phyloP scores from a whole-genome alignment of 1,140 invertebrate genomes.

The Semibalanus balanoides region DNA sequence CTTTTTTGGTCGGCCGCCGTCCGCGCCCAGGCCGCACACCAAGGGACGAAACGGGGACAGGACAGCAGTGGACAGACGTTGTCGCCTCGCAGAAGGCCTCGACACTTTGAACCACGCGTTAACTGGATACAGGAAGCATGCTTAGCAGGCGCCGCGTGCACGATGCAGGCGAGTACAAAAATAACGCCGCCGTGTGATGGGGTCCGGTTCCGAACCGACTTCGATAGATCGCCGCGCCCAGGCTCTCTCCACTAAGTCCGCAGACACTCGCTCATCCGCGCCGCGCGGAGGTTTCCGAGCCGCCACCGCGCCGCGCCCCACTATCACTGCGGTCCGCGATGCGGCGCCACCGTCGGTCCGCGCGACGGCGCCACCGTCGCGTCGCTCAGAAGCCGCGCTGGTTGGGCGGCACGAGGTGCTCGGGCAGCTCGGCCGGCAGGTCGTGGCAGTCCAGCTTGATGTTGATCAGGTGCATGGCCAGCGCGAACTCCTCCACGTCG shows the following conservation, averaged over 20 bases:
- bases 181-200: not conserved
- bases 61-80: not conserved
- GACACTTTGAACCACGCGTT: not conserved
- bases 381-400: constrained; percentile 37
- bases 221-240: not conserved
- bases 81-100: not conserved
- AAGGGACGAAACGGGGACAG: not conserved
- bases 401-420: constrained; percentile 87
- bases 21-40: too few species aligned
- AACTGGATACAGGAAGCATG: not conserved
- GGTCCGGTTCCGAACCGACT: not conserved
- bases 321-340: not conserved
- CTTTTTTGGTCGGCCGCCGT: too few species aligned
- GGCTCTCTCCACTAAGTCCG: too few species aligned
- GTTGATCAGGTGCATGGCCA: constrained; percentile 95
- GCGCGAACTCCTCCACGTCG: constrained; percentile 92
- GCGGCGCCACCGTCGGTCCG: too few species aligned
- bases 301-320: not conserved
- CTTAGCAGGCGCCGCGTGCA: too few species aligned
- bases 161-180: not conserved
- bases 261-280: too few species aligned
- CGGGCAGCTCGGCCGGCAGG: constrained; percentile 73
- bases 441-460: constrained; percentile 90
- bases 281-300: too few species aligned
- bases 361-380: too few species aligned